phyloP scores from a whole-genome alignment of 2,113 vertebrate genomes.

The Heliornis fulica region DNA sequence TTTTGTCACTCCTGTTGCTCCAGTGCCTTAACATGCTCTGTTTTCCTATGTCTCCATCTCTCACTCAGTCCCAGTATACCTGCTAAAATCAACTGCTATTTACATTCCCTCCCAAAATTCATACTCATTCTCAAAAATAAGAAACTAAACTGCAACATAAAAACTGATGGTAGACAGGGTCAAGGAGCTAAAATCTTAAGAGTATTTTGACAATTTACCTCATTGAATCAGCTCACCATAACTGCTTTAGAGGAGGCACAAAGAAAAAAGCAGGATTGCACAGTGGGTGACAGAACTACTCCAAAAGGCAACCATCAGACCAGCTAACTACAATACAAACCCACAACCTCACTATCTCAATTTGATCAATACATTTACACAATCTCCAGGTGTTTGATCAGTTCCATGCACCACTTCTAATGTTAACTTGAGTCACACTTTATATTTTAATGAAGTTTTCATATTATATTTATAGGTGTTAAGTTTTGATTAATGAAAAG shows the following conservation, averaged over 20 bases:
- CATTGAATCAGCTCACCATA: not conserved
- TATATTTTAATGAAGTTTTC: not conserved
- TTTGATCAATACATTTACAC: not conserved
- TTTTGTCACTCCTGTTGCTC: not conserved
- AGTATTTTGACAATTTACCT: not conserved
- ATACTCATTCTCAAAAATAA: not conserved
- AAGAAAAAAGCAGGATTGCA: not conserved
- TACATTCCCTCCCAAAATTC: not conserved
- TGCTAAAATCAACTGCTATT: not conserved
- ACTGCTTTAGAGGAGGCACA: not conserved
- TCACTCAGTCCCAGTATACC: not conserved
- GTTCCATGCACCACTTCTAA: not conserved
- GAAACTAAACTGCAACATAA: not conserved
- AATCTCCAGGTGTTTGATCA: not conserved
- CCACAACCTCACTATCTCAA: not conserved
- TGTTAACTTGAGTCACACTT: not conserved
- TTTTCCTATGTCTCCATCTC: not conserved
- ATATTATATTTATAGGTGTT: not conserved
- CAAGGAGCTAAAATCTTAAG: not conserved
- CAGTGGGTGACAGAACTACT: not conserved
- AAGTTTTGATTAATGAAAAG: not conserved
- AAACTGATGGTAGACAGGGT: not conserved
- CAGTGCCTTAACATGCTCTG: not conserved
- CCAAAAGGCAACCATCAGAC: not conserved
- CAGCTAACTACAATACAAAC: not conserved